Conservation (phyloP, 2,113 vertebrate species). For the Gasterosteus nipponicus region DNA sequence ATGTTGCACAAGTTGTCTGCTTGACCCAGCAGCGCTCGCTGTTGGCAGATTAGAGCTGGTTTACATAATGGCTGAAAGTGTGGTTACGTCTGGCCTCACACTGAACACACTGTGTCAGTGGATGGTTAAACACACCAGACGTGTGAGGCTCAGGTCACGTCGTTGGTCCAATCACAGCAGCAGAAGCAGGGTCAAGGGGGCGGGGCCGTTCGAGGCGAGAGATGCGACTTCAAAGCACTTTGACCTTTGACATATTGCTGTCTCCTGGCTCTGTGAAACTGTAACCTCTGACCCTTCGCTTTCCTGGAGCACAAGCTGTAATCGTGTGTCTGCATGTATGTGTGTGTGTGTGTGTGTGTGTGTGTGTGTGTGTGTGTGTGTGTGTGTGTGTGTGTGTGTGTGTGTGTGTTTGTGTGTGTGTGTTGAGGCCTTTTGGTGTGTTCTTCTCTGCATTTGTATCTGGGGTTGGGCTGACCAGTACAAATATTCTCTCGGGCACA, state of each 20-base stretch:
- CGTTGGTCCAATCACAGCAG: slow-evolving; percentile 57
- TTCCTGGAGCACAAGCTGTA: slow-evolving; percentile 20
- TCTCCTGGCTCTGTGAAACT: slow-evolving; percentile 39
- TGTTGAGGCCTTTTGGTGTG: not conserved
- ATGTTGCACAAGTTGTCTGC: slow-evolving; percentile 27
- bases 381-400: slow-evolving; percentile 5
- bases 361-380: slow-evolving; percentile 1
- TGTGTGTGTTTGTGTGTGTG: not conserved
- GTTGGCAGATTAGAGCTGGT: slow-evolving; percentile 72
- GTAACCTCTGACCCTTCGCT: slow-evolving; percentile 39
- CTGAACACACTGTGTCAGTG: slow-evolving; percentile 26
- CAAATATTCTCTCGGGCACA: slow-evolving; percentile 13
- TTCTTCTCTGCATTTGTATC: not conserved
- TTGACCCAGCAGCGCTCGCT: slow-evolving; percentile 48
- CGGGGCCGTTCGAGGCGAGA: slow-evolving; percentile 19
- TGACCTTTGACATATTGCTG: slow-evolving; percentile 58
- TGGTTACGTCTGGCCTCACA: slow-evolving; percentile 51
- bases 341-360: not conserved
- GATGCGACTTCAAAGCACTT: slow-evolving; percentile 40
- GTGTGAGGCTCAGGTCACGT: slow-evolving; percentile 60
- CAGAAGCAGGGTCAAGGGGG: slow-evolving; percentile 14
- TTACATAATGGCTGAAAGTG: slow-evolving; percentile 71
- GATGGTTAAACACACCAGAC: slow-evolving; percentile 46
- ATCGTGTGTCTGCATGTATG: not conserved
- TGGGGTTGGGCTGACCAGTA: slow-evolving; percentile 1